A percentile compares a stretch with the other conserved stretches of the same genome.
Conservation (phyloP, 2,888 invertebrate species). For the Metopia argyrocephala region DNA sequence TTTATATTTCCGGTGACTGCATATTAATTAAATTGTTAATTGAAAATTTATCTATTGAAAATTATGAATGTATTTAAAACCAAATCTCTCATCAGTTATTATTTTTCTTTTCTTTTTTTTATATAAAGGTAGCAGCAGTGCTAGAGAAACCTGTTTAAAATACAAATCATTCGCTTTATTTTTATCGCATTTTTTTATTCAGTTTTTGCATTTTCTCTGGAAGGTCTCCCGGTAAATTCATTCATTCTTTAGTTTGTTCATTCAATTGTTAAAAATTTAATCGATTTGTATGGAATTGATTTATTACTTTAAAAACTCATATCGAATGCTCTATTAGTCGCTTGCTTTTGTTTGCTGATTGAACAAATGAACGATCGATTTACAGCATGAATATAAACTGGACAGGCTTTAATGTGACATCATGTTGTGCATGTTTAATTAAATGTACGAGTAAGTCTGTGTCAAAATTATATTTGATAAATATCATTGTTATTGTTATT, state of each 20-base stretch:
- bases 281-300: slow-evolving; percentile 22
- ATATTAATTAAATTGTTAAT: slow-evolving; percentile 52
- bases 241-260: slow-evolving; percentile 1
- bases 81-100: neutral
- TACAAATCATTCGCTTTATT: slow-evolving; percentile 53
- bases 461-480: slow-evolving; percentile 28
- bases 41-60: slow-evolving; percentile 56
- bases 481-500: slow-evolving; percentile 25
- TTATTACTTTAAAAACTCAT: slow-evolving; percentile 15
- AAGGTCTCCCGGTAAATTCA: neutral
- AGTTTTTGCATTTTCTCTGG: slow-evolving; percentile 15
- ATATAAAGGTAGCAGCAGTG: too few species aligned
- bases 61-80: slow-evolving; percentile 38
- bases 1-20: slow-evolving; percentile 63
- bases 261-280: slow-evolving; percentile 19
- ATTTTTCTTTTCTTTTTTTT: too few species aligned
- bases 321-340: slow-evolving; percentile 34
- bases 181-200: neutral
- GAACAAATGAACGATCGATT: slow-evolving; percentile 2
- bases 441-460: slow-evolving; percentile 3
- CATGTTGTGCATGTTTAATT: slow-evolving; percentile 43
- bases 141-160: slow-evolving; percentile 40
- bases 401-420: slow-evolving; percentile 31
- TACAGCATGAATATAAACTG: too few species aligned
- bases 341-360: slow-evolving; percentile 10